Evolutionary conservation across 2,113 vertebrate genomes (phyloP).

Genomic region (Spea bombifrons): DNA sequence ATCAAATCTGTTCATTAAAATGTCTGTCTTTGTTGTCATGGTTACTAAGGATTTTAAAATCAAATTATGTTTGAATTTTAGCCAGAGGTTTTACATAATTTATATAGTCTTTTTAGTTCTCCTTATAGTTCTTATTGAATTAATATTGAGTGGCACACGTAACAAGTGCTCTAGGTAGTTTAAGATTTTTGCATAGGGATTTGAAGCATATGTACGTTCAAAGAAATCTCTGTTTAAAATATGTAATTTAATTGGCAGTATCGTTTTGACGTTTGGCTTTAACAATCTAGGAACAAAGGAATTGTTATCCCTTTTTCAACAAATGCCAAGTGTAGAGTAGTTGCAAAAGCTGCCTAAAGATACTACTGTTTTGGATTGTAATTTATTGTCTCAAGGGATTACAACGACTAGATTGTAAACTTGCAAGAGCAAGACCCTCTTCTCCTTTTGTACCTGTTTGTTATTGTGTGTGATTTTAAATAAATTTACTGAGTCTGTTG

Average conservation of each 20-base stretch:
- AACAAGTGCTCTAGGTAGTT: constrained; percentile 41
- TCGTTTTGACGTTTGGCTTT: constrained; percentile 11
- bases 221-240: constrained; percentile 19
- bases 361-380: not conserved
- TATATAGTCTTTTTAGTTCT: constrained; percentile 33
- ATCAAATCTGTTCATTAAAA: constrained; percentile 22
- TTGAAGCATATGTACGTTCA: constrained; percentile 38
- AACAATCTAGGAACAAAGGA: constrained; percentile 7
- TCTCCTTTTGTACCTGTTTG: too few relatives aligned
- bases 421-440: too few relatives aligned
- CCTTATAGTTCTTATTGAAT: constrained; percentile 35
- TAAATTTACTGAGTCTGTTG: too few relatives aligned
- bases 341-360: not conserved
- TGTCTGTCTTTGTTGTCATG: constrained; percentile 33
- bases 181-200: constrained; percentile 48
- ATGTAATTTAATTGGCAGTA: constrained; percentile 15
- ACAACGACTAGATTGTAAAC: too few relatives aligned
- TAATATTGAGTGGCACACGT: constrained; percentile 42
- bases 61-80: not conserved
- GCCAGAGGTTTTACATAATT: constrained; percentile 40
- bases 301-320: constrained; percentile 5
- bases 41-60: constrained; percentile 43
- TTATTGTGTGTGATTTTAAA: too few relatives aligned
- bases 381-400: not conserved
- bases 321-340: constrained; percentile 5